Base-by-base conservation (phyloP, 2,888 invertebrate species). In the Athrips mouffetella region DNA sequence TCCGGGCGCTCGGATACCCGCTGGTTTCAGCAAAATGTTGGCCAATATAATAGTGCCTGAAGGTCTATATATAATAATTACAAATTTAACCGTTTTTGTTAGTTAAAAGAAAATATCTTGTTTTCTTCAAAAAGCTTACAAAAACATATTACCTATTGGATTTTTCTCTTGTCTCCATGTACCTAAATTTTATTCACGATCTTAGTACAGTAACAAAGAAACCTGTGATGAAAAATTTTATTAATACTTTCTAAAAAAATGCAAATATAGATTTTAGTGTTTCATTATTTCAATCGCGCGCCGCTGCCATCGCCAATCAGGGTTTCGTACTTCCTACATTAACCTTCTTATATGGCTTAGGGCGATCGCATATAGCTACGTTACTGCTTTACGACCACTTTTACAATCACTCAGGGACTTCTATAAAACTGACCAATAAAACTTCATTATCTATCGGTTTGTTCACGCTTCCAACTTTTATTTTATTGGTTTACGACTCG, bases 401-500 rank as follows among this genome's bases (percentile, higher is more conserved):
- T 82, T 79, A 86, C 80, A 76, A 73, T 78, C 80, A 75, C 73
- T 73, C 72, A 64, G 88, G 85, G 88, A 78, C 70, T 61, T 71
- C 62, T 76, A 78, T 87, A 87, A 86, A 86, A 80, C 80, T 89
- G 89, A 88, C 89, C 89, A 88, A 88, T 89, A 89, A 89, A 89
- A 87, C 75, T 85, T 82, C 86, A 89, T 89, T 87, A 87, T 83
- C 81, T 80, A 84, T 87, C 71, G 85, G 80, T 76, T 83, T 80
- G 85, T 84, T 84, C 80, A 73, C 78, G 75, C 79, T 81, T 73
- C 83, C 77, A 85, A 85, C 84, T 86, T 83, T 77, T 76, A 82
- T 80, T 83, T 85, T 87, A 88, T 87, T 76, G 74, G 76, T 86
- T 88, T 85, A 87, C 67, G 75, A 78, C 72, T 58, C 56, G 48